Evolutionary conservation across 2,113 vertebrate species (phyloP), one percentile per base, ranked within the genome.

Genomic region (Bubo blakistoni): DNA sequence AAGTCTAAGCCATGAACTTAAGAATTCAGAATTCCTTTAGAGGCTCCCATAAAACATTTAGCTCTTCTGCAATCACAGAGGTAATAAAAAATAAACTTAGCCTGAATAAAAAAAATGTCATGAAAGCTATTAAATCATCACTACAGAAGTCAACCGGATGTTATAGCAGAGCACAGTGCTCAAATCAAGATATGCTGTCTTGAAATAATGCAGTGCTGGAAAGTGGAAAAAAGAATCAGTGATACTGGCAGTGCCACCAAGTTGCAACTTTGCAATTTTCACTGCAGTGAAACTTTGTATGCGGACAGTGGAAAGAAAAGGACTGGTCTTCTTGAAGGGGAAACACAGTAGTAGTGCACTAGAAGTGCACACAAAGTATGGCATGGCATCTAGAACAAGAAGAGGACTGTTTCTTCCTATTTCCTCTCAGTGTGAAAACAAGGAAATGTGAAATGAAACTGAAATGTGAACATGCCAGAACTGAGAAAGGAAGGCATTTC

Each of bases 11-110:
- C 27, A 82, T 71, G 70, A 57, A 70, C 29, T 91, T 84, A 46
- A 77, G 59, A 90, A 80, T 36, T 92, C 16, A 0, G 29, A 94
- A 89, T 62, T 92, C n/a, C 69, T 81, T 89, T 79, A 86, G 36
- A 88, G 36, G 21, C 18, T 95, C n/a, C 46, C 61, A 86, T 92
- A 88, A 92, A 88, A 59, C 66, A 52, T 40, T 73, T 29, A 94
- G n/a, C 36, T 87, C 63, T 90, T 82, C 61, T 42, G 57, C 61
- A 85, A 36, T 74, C 81, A 84, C 34, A 86, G 52, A 76, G 32
- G 47, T n/a, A 87, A 88, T 67, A 90, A 90, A 94, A 90, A 58
- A 4, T 9, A 78, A 93, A 58, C 70, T 62, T 74, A 40, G 51
- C 42, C 63, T 44, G 21, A 89, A 78, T 73, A 91, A 88, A 95